Base-by-base conservation (phyloP, 2,888 invertebrate species). In the Ischnus inquisitorius region DNA sequence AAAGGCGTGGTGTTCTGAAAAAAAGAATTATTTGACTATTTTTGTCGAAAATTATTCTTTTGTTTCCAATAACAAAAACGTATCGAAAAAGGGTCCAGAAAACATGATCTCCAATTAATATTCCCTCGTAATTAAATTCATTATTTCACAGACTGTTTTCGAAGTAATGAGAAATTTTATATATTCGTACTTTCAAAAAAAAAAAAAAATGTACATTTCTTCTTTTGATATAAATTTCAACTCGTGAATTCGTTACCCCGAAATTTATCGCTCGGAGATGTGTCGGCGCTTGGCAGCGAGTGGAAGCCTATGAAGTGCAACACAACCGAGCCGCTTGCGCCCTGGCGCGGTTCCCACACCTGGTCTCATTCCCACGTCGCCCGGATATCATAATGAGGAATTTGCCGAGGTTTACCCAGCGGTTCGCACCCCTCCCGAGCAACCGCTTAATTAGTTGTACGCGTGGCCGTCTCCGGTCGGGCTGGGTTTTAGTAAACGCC, bases 341-440 rank as follows among this genome's bases (percentile, higher is more conserved):
- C 34, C 60, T 67, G 69, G 71, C 43, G 68, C 28, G 43, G 39
- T 77, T 80, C 51, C 67, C 79, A 57, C 83, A 87, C 79, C 85
- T 85, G 82, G 78, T 34, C 74, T 65, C 71, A 46, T 85, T 87
- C 84, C 75, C 86, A 80, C 76, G 75, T 74, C 64, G 43, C 82
- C 64, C 75, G 83, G 84, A 86, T 85, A 86, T 87, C 83, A 84
- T 87, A 86, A 85, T 83, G 85, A 83, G 86, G 76, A 86, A 86
- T 83, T 85, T 83, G 83, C 85, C 85, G 85, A 85, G 85, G 87
- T 88, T 87, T 80, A 80, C 86, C 82, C 39, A 80, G 72, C 67
- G 82, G 67, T 84, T 83, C 71, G 71, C 82, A 85, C 74, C 60
- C 77, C 46, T 46, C 46, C 46, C 54, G 68, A n/a, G 62, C 78